Conservation (phyloP, 1,140 invertebrate genomes). For the Heliconius nattereri region DNA sequence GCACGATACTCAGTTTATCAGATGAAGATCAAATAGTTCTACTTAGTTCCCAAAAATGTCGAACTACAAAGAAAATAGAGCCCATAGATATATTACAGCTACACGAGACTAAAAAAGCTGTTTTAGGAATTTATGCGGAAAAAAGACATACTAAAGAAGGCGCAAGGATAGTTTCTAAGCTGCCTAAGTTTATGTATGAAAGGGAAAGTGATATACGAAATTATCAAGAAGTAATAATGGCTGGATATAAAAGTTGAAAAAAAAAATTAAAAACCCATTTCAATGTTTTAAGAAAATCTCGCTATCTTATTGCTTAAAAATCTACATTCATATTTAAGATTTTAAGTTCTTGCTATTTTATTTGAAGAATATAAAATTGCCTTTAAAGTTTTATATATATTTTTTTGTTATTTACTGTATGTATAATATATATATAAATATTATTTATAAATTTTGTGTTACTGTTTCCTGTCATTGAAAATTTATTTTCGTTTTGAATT, state of each 20-base stretch:
- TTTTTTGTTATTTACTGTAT: background rate
- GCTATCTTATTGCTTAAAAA: too few species aligned
- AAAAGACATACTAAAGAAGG: constrained; percentile 44
- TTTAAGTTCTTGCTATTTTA: background rate
- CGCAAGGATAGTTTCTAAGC: constrained; percentile 49
- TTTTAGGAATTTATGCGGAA: constrained; percentile 65
- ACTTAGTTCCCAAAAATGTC: constrained; percentile 31
- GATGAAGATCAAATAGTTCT: constrained; percentile 47
- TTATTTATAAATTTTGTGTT: background rate
- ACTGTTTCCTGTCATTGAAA: background rate
- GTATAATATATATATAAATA: background rate
- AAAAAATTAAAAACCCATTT: background rate
- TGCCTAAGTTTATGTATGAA: constrained; percentile 58
- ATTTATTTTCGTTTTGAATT: background rate
- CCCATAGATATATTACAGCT: constrained; percentile 56
- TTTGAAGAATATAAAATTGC: background rate
- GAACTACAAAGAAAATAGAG: constrained; percentile 9
- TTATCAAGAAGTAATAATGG: constrained; percentile 34
- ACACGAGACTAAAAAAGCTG: constrained; percentile 66
- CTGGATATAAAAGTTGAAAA: constrained; percentile 18
- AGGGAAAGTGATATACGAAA: constrained; percentile 51
- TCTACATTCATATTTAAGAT: background rate
- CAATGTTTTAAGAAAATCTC: background rate
- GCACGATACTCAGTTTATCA: constrained; percentile 40
- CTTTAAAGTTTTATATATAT: background rate